Base-by-base conservation (phyloP, 2,797 vertebrate species). In the Cirrhinus molitorella region DNA sequence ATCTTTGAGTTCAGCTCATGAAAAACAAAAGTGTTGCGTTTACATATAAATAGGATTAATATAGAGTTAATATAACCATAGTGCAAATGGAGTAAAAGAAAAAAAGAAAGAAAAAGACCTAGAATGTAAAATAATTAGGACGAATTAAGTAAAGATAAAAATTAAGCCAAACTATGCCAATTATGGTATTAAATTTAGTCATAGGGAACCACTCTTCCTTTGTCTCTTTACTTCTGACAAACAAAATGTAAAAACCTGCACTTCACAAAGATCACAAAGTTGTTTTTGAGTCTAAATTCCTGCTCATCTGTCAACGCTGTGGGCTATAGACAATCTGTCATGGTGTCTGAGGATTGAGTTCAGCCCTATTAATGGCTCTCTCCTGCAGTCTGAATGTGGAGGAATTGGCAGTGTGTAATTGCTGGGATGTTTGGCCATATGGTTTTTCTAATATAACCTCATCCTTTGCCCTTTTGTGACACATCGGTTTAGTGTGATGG, bases 401-500 rank as follows among this genome's bases (percentile, higher is more conserved):
- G 13, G 37, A 70, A n/a, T 25, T 31, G 4, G n/a, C 21, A 1
- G 59, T 63, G 70, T 65, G 59, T 74, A 74, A 74, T 72, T 73
- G 34, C 61, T 51, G 66, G 65, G 63, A 68, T 79, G 77, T 79
- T 79, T 70, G 65, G 51, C 78, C 34, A 57, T 57, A 70, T 70
- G 72, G 19, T 59, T 68, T 68, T 47, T 57, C 73, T 70, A 17
- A 55, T 67, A 40, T 23, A 53, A 25, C 79, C n/a, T 37, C 51
- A 19, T 53, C 53, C 17, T 23, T 67, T 83, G 67, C 57, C 53
- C 45, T 70, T 51, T 57, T 59, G 47, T 34, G 81, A 78, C 75
- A 61, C 40, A 37, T 28, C 8, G 2, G 51, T 53, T 80, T 80
- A 80, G 51, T 16, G 65, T 70, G 76, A 86, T 76, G 34, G 83